Conservation (phyloP, 2,888 invertebrate genomes). For the Drosophila monieri region DNA sequence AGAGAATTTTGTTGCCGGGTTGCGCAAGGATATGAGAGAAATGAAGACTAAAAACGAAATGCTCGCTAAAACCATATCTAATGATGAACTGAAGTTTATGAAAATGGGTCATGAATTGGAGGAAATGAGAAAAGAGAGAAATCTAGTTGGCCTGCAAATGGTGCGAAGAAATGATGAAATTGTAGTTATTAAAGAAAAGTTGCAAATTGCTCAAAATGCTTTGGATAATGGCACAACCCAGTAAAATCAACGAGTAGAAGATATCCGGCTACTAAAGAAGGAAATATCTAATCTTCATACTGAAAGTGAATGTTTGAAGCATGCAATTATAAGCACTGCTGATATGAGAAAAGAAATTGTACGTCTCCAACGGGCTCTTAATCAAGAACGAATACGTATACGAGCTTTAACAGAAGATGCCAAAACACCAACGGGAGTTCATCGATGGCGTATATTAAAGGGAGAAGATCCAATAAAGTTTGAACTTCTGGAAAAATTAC, state of each 20-base stretch:
- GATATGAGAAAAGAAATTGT: conserved; percentile 91
- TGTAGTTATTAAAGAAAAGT: conserved; percentile 91
- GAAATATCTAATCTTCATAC: conserved; percentile 91
- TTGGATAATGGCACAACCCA: conserved; percentile 89
- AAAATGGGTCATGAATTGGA: conserved; percentile 90
- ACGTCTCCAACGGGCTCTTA: conserved; percentile 90
- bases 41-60: conserved; percentile 82
- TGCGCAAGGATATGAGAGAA: conserved; percentile 78
- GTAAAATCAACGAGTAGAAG: conserved; percentile 91
- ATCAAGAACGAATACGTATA: conserved; percentile 91
- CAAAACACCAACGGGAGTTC: conserved; percentile 95
- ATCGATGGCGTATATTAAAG: conserved; percentile 95
- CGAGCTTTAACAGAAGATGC: conserved; percentile 94
- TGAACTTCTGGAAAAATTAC: conserved; percentile 92
- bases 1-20: conserved; percentile 65
- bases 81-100: conserved; percentile 88
- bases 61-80: conserved; percentile 88
- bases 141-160: conserved; percentile 93
- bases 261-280: conserved; percentile 92
- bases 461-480: conserved; percentile 93
- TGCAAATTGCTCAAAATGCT: conserved; percentile 91
- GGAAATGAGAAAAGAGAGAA: conserved; percentile 89
- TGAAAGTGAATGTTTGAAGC: conserved; percentile 88
- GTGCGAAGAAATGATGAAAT: conserved; percentile 94
- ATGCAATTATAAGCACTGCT: conserved; percentile 90